Evolutionary conservation across 2,888 invertebrate genomes (phyloP), one percentile per base, ranked within the genome.

Genomic region (Drosophila hawaiiensis): DNA sequence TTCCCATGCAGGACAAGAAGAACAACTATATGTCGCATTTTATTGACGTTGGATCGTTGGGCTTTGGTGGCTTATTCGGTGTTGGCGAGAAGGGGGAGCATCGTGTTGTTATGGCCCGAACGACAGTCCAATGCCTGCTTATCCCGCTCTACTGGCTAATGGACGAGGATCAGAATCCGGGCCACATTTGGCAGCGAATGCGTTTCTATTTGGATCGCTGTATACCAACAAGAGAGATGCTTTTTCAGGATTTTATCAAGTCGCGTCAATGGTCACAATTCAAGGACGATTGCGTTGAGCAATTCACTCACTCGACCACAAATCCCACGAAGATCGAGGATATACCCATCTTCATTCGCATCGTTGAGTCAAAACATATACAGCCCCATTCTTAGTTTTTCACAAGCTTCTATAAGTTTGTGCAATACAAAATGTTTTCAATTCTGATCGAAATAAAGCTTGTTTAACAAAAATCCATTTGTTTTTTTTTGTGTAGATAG

Each of bases 71-170:
- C 0, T 86, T 93, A 70, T 97, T 97, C 81, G 96, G 96, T 3
- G 94, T 97, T 35, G 96, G 96, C 0, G 97, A 97, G 91, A 94
- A 95, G 72, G 94, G 95, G 94, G 94, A 94, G 1, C 95, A 96
- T 90, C 94, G 96, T n/a, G 94, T 96, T 6, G 95, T 97, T 19
- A 94, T 96, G 61, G 95, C 97, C 0, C 91, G 95, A 28, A 95
- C 95, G 1, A 94, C 94, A 0, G 95, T 96, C 0, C 94, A 95
- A 78, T 96, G 96, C 81, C 94, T 97, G 89, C 92, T 96, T 33
- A 92, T 97, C 65, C 97, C 97, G 0, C 94, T 95, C 70, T 95
- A 95, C 83, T 97, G 96, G 95, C 93, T 97, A 10, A 91, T 95
- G 56, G 95, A 95, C 83, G 95, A 92, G 29, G 76, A 88, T 0